phyloP scores from a whole-genome alignment of 2,888 invertebrate species.

The Noctua fimbriata region DNA sequence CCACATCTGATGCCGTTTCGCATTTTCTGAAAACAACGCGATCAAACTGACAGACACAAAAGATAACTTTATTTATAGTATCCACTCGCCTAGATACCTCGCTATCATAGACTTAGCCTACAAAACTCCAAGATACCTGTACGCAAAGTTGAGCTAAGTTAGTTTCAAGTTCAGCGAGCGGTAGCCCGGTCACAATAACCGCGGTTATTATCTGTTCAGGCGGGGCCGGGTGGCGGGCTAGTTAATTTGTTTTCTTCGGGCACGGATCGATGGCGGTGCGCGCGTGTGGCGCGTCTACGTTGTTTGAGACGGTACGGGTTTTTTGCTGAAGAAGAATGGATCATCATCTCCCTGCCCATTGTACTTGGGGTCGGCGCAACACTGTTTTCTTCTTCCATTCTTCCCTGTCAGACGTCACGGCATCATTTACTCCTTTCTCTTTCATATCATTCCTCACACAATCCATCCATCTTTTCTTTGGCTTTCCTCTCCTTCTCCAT shows the following conservation, averaged over 20 bases:
- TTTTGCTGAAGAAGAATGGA: not conserved
- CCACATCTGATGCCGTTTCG: not conserved
- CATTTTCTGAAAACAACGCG: not conserved
- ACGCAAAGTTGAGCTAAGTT: slow-evolving; percentile 42
- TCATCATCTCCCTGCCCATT: too few relatives aligned
- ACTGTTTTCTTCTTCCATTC: too few relatives aligned
- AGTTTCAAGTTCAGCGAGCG: slow-evolving; percentile 50
- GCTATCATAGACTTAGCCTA: not conserved
- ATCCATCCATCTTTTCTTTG: too few relatives aligned
- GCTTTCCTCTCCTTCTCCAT: too few relatives aligned
- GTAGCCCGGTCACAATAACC: slow-evolving; percentile 53
- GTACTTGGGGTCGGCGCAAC: too few relatives aligned
- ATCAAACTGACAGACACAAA: not conserved
- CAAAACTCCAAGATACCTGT: slow-evolving; percentile 22
- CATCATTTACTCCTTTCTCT: too few relatives aligned
- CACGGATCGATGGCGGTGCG: slow-evolving; percentile 77
- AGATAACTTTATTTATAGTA: not conserved
- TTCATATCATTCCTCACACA: too few relatives aligned
- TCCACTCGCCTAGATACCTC: not conserved
- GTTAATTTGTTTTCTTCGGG: slow-evolving; percentile 82
- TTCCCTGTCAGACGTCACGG: too few relatives aligned
- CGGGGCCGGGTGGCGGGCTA: slow-evolving; percentile 60
- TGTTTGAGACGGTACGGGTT: slow-evolving; percentile 54
- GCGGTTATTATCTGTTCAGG: slow-evolving; percentile 64
- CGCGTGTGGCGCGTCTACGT: slow-evolving; percentile 66